Base-by-base conservation (phyloP, 2,797 vertebrate species). In the Myiotriccus ornatus region DNA sequence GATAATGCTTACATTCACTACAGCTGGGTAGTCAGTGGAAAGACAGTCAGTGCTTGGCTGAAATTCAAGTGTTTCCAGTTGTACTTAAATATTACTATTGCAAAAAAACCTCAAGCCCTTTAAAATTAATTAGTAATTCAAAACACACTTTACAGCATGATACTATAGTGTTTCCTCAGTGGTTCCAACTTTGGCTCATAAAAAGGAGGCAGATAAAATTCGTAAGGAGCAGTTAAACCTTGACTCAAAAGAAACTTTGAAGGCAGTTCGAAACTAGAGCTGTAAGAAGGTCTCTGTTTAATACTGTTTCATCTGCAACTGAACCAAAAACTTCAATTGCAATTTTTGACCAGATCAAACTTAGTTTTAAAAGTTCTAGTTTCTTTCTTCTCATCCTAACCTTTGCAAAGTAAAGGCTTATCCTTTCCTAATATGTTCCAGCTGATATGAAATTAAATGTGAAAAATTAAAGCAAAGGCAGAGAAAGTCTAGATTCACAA, bases 401-500 rank as follows among this genome's bases (percentile, higher is more conserved):
- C 20, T 89, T 92, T 81, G 30, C 75, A 64, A 92, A 94, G 50
- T 15, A 84, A 71, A 92, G 43, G 53, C 50, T 93, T 89, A 91
- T 50, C 37, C 27, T 56, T 81, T 89, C 30, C 35, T 87, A 87
- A 56, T 85, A 78, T 13, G 57, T 91, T 94, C 62, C 76, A 87
- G 57, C 22, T 84, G 85, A 88, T 50, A 81, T 7, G 24, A 91
- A 94, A 93, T 92, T 67, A 85, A 77, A 83, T 35, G 15, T 65
- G 65, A 75, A 93, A 96, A 94, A 91, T 68, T 18, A 57, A 92
- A 85, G 89, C 22, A 91, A 87, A 93, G 49, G 37, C 39, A 83
- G 20, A 39, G n/a, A 79, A 52, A 32, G 37, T 77, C 57, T 68
- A 79, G 20, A 91, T 77, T 85, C 57, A 50, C 22, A n/a, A 57